Evolutionary conservation across 2,797 vertebrate species (phyloP).

Genomic region (Borostomias antarcticus): DNA sequence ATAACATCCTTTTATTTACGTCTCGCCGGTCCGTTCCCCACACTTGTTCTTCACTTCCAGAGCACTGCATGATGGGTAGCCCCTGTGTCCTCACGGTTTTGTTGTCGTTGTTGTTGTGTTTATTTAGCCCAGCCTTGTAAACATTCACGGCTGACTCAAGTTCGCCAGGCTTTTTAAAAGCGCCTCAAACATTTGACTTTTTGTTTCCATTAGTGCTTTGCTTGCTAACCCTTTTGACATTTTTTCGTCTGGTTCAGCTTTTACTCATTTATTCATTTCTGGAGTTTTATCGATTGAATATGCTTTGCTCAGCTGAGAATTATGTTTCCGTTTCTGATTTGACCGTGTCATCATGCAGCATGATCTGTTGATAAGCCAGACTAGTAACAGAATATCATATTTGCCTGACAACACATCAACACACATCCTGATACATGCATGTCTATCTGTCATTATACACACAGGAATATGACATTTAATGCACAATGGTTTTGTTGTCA

Average conservation of each 20-base stretch:
- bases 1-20: constrained; percentile 28
- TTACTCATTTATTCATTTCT: too few species aligned
- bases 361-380: too few species aligned
- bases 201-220: too few species aligned
- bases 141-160: too few species aligned
- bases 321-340: constrained; percentile 1
- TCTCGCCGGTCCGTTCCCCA: constrained; percentile 7
- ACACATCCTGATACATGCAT: background rate
- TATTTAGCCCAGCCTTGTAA: too few species aligned
- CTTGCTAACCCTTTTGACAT: background rate
- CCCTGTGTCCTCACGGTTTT: too few species aligned
- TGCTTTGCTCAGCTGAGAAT: too few species aligned
- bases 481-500: constrained; percentile 17
- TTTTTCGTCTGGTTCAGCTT: constrained; percentile 3
- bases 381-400: background rate
- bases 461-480: background rate
- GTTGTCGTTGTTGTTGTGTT: too few species aligned
- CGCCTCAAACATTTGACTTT: too few species aligned
- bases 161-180: too few species aligned
- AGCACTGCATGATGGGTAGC: constrained; percentile 37
- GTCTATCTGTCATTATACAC: background rate
- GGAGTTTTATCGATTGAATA: constrained; percentile 36
- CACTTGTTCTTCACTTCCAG: constrained; percentile 18
- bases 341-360: too few species aligned
- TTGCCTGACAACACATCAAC: too few species aligned